Evolutionary conservation across 2,113 vertebrate species (phyloP), one percentile per base, ranked within the genome.

Genomic region (Brachyistius frenatus): DNA sequence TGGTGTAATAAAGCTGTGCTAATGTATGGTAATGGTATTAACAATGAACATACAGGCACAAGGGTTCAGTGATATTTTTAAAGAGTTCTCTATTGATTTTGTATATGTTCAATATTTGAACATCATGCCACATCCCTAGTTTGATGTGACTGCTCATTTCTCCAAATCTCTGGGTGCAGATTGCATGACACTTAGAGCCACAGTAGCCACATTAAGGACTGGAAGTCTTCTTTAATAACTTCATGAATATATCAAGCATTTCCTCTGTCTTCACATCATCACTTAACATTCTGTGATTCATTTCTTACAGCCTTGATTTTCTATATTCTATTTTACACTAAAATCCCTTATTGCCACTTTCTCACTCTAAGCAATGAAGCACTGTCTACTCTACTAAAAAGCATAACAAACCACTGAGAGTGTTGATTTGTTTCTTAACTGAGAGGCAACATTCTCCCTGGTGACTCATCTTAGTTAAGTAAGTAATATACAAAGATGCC

Each of bases 381-480:
- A 4, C 11, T 4, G 52, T 30, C 36, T 36, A 33, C 58, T 64
- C n/a, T n/a, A 7, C 50, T 54, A n/a, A 37, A 54, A 44, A 61
- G 39, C 44, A 44, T 11, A 44, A 11, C 10, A 6, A 78, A 61
- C 54, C 31, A 37, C 44, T 14, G 32, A 60, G 33, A 60, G 33
- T 49, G 30, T 62, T 66, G 73, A 71, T 72, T 75, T 52, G 35
- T 67, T 66, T 58, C 16, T 50, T 52, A 47, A 79, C 23, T 65
- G 32, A 5, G 57, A 30, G 53, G 55, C 57, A 13, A n/a, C 55
- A 8, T n/a, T 41, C 15, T 62, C n/a, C 57, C 55, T 14, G 5
- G n/a, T 69, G 62, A 57, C 63, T 75, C 68, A 11, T 36, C 69
- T 60, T 15, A 10, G 61, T 80, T 78, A 58, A 62, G 23, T 77